Conservation (phyloP, 2,797 vertebrate genomes). For the Choloepus didactylus region DNA sequence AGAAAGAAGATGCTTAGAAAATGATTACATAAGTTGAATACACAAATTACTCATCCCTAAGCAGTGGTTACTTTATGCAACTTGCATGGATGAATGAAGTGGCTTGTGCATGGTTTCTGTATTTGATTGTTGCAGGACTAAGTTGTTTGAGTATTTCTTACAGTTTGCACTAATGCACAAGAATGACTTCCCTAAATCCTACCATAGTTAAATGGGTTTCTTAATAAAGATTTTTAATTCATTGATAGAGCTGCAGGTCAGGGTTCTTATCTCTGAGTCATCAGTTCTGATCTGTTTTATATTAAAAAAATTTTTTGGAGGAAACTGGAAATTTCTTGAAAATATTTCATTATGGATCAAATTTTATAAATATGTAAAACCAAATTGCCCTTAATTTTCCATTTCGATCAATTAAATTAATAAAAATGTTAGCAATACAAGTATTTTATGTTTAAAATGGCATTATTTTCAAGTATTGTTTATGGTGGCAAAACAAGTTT, state of each 20-base stretch:
- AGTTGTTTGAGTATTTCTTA: neutral
- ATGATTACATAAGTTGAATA: conserved; percentile 68
- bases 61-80: conserved; percentile 12
- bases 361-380: neutral
- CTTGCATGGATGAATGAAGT: neutral
- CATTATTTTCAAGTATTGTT: neutral
- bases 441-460: neutral
- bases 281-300: neutral
- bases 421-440: conserved; percentile 8
- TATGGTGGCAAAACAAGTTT: conserved; percentile 59
- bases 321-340: neutral
- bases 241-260: neutral
- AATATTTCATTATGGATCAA: neutral
- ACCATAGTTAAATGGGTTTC: conserved; percentile 6
- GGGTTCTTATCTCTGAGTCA: neutral
- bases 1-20: conserved; percentile 67
- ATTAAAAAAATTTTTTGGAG: neutral
- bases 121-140: neutral
- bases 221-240: conserved; percentile 55
- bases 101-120: neutral
- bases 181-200: conserved; percentile 9
- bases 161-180: conserved; percentile 19
- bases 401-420: neutral
- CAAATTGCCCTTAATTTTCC: neutral
- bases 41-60: conserved; percentile 32